These are phyloP conservation scores for Trachelipus rathkii DNA, from an alignment of 1,140 invertebrate genomes.

Conservation along the genomic window DNA sequence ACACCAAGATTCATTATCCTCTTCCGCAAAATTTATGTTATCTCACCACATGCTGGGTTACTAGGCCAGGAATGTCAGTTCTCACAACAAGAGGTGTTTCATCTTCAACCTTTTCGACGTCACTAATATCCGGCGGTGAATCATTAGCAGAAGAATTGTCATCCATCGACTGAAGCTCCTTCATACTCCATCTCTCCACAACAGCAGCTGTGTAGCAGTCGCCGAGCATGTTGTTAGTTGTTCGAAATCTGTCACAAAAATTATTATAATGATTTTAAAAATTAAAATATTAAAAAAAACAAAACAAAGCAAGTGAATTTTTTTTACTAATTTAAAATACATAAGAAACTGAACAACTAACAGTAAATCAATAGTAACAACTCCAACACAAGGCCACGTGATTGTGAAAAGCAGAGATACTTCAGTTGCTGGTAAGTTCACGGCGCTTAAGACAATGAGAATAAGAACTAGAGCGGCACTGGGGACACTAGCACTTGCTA, in stretches of 20 bases:
- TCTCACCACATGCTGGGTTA: not conserved
- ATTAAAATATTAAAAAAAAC: too few relatives aligned
- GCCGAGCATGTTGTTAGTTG: conserved; percentile 81
- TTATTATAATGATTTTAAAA: conserved; percentile 12
- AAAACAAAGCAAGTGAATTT: too few relatives aligned
- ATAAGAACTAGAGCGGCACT: conserved; percentile 85
- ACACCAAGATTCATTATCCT: not conserved
- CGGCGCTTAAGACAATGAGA: conserved; percentile 76
- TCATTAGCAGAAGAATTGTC: not conserved
- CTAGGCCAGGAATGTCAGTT: not conserved
- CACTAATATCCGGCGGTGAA: not conserved
- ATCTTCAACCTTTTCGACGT: conserved; percentile 1
- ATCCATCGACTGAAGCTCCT: conserved; percentile 66
- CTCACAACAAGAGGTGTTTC: conserved; percentile 6
- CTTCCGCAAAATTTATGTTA: too few relatives aligned
- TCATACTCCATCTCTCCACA: conserved; percentile 75
- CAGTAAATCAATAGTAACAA: conserved; percentile 48
- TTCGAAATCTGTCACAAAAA: conserved; percentile 68
- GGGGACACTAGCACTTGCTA: conserved; percentile 88
- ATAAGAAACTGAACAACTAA: too few relatives aligned
- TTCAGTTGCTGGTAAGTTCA: conserved; percentile 73
- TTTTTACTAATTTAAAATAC: too few relatives aligned
- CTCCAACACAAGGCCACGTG: conserved; percentile 89
- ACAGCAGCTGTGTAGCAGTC: conserved; percentile 82
- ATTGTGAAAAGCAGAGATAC: conserved; percentile 80